These are phyloP conservation scores for Melieria omissa DNA, from an alignment of 2,888 invertebrate genomes.

Conservation along the genomic window DNA sequence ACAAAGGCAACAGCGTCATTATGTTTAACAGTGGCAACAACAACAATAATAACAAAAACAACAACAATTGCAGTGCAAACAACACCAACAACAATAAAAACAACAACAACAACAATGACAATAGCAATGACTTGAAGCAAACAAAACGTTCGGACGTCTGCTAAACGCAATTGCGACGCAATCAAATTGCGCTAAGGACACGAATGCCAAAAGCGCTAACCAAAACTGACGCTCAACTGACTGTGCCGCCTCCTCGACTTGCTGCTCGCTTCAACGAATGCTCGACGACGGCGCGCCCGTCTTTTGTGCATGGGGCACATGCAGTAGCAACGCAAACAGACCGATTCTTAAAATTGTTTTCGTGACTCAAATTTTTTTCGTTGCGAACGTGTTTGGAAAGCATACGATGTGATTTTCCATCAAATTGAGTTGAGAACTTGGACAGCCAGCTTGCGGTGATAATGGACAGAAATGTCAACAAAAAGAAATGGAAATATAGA, in stretches of 20 bases:
- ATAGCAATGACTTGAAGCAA: constrained; percentile 25
- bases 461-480: too few species aligned
- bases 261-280: background rate
- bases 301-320: background rate
- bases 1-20: background rate
- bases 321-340: constrained; percentile 44
- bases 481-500: too few species aligned
- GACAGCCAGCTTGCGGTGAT: too few species aligned
- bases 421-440: constrained; percentile 46
- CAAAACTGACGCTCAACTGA: constrained; percentile 9
- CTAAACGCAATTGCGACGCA: constrained; percentile 31
- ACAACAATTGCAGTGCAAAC: background rate
- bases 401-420: constrained; percentile 67
- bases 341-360: constrained; percentile 67
- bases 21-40: constrained; percentile 15
- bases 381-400: constrained; percentile 65
- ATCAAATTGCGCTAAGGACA: constrained; percentile 26
- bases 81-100: constrained; percentile 12
- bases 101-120: constrained; percentile 5
- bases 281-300: background rate
- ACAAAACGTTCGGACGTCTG: constrained; percentile 33
- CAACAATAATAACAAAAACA: constrained; percentile 2
- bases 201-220: constrained; percentile 8
- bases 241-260: background rate
- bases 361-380: constrained; percentile 66